Base-by-base conservation (phyloP, 1,140 invertebrate species). In the Chymomyza costata region DNA sequence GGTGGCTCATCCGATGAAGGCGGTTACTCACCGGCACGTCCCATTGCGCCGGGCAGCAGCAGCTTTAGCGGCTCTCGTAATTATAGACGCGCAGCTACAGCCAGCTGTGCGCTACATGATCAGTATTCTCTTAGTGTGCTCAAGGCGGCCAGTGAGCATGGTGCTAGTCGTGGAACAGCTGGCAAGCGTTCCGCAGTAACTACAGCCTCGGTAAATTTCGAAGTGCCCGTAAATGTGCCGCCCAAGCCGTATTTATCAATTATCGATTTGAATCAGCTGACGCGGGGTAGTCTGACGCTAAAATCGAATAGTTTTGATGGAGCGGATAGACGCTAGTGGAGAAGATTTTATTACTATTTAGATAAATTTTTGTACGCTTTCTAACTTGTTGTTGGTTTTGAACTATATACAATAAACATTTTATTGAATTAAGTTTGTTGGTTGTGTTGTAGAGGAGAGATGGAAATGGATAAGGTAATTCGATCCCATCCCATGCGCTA, bases 261-360 rank as follows among this genome's bases (percentile, higher is more conserved):
- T 61, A 92, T 92, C 66, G 91, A 92, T 87, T 90, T 92, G 73
- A 92, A 92, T 87, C 87, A 90, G 80, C 87, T 92, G 68, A 90
- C 90, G 1, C 85, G 89, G 38, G 88, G 88, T 28, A 89, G 89
- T 48, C 82, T 91, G 19, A 89, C 89, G 31, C 43, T 74, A 0
- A 83, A 84, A 13, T 41, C 82, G 17, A 63, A 35, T 3, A 83
- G 74, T 37, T 84, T 83, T 10, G 80, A 83, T 41, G 59, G 53
- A 2, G 53, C 76, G 13, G 73, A 81, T 18, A 56, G 73, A 18
- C 61, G 67, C 6, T 80, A 69, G 16, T n/a, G 15, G 21, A 37
- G 19, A 53, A 16, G 3, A n/a, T n/a, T n/a, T n/a, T n/a, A n/a
- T n/a, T n/a, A n/a, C n/a, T n/a, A n/a, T n/a, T 28, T 28, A 28